These are phyloP conservation scores for Armadillidium nasatum DNA, from an alignment of 1,140 invertebrate species.

Conservation along the genomic window DNA sequence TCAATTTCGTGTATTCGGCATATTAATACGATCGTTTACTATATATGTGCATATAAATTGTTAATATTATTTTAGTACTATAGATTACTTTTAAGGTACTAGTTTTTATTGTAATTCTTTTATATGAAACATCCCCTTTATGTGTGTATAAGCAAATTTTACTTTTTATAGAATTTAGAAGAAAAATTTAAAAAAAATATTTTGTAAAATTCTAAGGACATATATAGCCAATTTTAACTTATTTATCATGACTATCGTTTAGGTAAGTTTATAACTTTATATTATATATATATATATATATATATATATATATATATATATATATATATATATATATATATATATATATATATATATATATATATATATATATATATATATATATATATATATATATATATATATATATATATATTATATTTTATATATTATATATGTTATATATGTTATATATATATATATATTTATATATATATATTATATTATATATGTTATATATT, in stretches of 20 bases:
- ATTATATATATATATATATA: conserved; percentile 23
- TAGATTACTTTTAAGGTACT: not conserved
- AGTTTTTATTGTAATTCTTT: not conserved
- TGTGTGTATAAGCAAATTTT: conserved; percentile 7
- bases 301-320: conserved; percentile 24
- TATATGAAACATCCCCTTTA: conserved; percentile 8
- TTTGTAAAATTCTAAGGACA: not conserved
- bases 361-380: conserved; percentile 18
- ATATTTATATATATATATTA: no score
- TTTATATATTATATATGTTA: not conserved
- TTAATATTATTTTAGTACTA: not conserved
- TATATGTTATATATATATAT: no score
- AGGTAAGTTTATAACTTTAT: not conserved
- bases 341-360: conserved; percentile 19
- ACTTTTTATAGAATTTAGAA: not conserved
- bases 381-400: conserved; percentile 14
- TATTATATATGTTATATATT: no score
- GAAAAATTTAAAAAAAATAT: not conserved
- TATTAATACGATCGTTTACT: not conserved
- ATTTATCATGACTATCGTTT: no score
- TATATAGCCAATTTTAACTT: no score
- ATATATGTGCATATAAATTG: not conserved
- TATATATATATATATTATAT: not conserved
- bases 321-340: conserved; percentile 21
- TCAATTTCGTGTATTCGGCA: not conserved